Base-by-base conservation (phyloP, 23 tunicate genomes). In the Halocynthia aurantium region DNA sequence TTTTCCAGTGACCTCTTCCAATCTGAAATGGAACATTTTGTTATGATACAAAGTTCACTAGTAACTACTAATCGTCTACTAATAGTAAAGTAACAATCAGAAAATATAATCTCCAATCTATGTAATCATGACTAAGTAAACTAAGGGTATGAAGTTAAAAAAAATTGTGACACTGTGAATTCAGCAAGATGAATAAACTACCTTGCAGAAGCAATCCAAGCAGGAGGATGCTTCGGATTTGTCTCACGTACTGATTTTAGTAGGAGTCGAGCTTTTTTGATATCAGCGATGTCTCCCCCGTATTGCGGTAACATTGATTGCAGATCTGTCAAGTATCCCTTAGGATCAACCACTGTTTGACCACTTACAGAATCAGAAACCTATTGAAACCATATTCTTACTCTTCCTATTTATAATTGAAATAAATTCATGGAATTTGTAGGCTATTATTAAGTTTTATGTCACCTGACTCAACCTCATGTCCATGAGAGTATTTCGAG, bases 331-430 rank as follows among this genome's bases (percentile, higher is more conserved):
- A 96, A 74, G 55, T 96, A 96, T 57, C 99, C 99, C 60, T 91
- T 86, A 1, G 99, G 99, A 74, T 96, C 99, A 8, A 96, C 96
- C 61, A 96, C 99, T 50, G 99, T 96, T 83, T 96, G 99, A n/a
- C 99, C 99, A 50, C 87, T 85, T 50, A 96, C 99, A 6, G 96
- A 89, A 70, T 96, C 99, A 8, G 99, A 96, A 40, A 89, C 99
- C 97, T 91, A 65, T 0, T 13, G 6, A 67, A 72, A 15, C 44
- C 44, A 31, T 4, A 31, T 31, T 31, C 44, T 31, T 31, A 31
- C 44, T 31, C 44, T 31, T 31, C 44, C 44, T 31, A 31, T 1
- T 31, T 31, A 31, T 31, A 31, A 31, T 31, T 31, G 44, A 31
- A 31, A 31, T 31, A 31, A 31, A 31, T 31, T 31, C 2, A 31